Percentiles rank a stretch among this genome's conserved stretches.
These are phyloP conservation scores for Cremastinae sp. DNA, from an alignment of 2,888 invertebrate species.

Conservation along the genomic window DNA sequence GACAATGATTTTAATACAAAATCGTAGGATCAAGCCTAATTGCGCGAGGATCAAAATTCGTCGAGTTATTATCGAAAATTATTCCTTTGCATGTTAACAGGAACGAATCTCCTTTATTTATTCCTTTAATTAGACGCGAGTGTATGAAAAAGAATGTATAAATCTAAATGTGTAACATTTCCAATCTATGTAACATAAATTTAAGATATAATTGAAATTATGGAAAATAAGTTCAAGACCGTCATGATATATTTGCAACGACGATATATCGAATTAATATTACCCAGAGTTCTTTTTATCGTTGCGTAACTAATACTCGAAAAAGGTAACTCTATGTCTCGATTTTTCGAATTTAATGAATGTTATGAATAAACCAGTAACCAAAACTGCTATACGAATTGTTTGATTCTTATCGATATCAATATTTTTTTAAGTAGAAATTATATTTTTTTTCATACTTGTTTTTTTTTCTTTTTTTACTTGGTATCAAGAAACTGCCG, in stretches of 20 bases:
- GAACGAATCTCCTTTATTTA: constrained; percentile 38
- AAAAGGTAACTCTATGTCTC: constrained; percentile 14
- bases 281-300: constrained; percentile 24
- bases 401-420: constrained; percentile 17
- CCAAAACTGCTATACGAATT: constrained; percentile 50
- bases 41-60: constrained; percentile 8
- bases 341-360: constrained; percentile 29
- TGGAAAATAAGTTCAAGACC: background rate
- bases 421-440: no score
- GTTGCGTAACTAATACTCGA: constrained; percentile 22
- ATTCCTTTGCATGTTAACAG: constrained; percentile 40
- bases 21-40: background rate
- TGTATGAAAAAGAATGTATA: constrained; percentile 38
- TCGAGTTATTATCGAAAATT: constrained; percentile 28
- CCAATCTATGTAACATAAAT: constrained; percentile 35
- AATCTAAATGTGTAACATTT: constrained; percentile 21
- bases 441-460: no score
- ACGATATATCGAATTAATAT: constrained; percentile 23
- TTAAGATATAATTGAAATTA: constrained; percentile 22
- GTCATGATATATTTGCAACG: constrained; percentile 16
- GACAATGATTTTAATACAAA: background rate
- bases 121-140: constrained; percentile 42
- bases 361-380: constrained; percentile 33
- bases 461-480: no score
- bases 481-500: no score